Evolutionary conservation across 2,797 vertebrate genomes (phyloP).

Genomic region (Paguma larvata): DNA sequence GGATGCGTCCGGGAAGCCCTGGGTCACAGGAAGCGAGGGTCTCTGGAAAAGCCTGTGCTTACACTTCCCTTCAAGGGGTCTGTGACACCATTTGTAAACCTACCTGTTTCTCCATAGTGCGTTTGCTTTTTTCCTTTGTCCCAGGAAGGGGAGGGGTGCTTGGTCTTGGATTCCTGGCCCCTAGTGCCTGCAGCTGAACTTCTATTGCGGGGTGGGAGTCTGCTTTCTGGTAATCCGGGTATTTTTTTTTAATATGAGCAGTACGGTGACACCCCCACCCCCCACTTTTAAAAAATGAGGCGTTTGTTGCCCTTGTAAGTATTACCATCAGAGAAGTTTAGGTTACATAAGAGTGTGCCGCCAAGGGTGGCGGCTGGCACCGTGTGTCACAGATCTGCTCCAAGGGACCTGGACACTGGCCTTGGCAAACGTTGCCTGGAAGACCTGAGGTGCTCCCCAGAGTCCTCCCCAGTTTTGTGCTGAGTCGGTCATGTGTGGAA

Average conservation of each 20-base stretch:
- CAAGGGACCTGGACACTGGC: not conserved
- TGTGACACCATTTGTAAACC: accelerated
- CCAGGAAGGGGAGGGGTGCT: not conserved
- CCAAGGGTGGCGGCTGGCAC: too few species aligned
- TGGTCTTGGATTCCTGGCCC: too few species aligned
- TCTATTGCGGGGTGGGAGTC: too few species aligned
- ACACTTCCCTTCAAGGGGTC: not conserved
- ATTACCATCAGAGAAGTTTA: not conserved
- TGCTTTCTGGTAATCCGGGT: not conserved
- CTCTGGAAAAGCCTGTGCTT: not conserved
- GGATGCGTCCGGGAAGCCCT: not conserved
- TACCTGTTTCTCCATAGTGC: accelerated
- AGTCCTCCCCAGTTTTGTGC: accelerated
- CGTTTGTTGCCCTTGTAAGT: not conserved
- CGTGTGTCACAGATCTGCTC: not conserved
- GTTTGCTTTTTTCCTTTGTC: not conserved
- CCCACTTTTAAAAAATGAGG: not conserved
- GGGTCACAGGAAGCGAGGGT: accelerated
- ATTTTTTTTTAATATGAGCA: not conserved
- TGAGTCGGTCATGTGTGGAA: not conserved
- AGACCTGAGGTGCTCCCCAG: not conserved
- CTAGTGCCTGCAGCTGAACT: too few species aligned
- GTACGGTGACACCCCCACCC: accelerated
- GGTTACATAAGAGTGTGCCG: not conserved
- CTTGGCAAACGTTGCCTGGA: not conserved